Conservation (phyloP, 2,888 invertebrate species). For the Polydesmus complanatus region DNA sequence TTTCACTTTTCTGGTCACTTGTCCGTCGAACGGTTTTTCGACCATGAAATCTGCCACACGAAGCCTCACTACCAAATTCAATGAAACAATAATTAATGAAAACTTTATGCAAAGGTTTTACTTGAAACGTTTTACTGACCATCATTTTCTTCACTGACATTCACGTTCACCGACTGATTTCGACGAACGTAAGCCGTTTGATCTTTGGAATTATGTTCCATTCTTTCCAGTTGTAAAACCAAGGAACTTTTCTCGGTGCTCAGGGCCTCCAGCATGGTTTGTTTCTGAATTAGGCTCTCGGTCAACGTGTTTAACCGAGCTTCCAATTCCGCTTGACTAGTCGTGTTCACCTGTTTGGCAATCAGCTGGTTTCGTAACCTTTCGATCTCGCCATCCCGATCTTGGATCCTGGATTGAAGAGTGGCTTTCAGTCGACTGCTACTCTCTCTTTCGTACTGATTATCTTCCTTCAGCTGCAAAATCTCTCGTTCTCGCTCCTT, state of each 20-base stretch:
- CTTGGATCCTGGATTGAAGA: conserved; percentile 38
- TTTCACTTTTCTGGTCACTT: conserved; percentile 58
- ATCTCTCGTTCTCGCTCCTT: conserved; percentile 36
- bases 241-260: conserved; percentile 75
- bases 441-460: conserved; percentile 43
- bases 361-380: conserved; percentile 36
- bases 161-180: conserved; percentile 5
- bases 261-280: conserved; percentile 65
- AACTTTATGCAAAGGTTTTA: background rate
- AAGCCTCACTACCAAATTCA: conserved; percentile 41
- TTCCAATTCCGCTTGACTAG: conserved; percentile 34
- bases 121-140: background rate
- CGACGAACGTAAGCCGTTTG: conserved; percentile 2
- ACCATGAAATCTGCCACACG: conserved; percentile 55
- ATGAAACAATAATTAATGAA: conserved; percentile 3
- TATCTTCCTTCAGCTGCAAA: conserved; percentile 36
- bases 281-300: conserved; percentile 70
- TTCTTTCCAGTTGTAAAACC: conserved; percentile 64
- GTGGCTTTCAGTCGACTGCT: conserved; percentile 37
- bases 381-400: conserved; percentile 44
- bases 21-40: conserved; percentile 60
- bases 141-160: conserved; percentile 15
- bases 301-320: conserved; percentile 45
- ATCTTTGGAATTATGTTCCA: conserved; percentile 41
- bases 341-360: conserved; percentile 16